A percentile compares a stretch with the other conserved stretches of the same genome.
Conservation (phyloP, 1,140 invertebrate species). For the Orussus abietinus region DNA sequence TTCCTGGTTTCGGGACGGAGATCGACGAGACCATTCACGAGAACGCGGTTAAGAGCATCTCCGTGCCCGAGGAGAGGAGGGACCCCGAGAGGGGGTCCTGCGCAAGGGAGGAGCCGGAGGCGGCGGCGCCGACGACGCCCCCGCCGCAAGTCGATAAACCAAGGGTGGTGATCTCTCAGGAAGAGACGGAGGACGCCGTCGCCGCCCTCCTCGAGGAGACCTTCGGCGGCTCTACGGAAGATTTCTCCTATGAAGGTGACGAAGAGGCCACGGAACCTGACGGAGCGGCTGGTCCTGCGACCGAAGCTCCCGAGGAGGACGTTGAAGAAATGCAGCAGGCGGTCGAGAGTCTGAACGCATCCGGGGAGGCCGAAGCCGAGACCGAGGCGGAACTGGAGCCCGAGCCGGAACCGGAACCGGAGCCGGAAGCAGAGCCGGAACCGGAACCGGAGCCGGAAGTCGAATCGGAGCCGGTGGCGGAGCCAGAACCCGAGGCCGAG, state of each 20-base stretch:
- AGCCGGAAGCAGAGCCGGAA: too few species aligned
- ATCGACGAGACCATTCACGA: slow-evolving; percentile 73
- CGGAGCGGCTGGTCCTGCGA: slow-evolving; percentile 38
- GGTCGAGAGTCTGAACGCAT: slow-evolving; percentile 69
- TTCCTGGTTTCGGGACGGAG: slow-evolving; percentile 66
- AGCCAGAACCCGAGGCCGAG: too few species aligned
- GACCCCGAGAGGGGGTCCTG: slow-evolving; percentile 38
- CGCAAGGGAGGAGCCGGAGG: slow-evolving; percentile 38
- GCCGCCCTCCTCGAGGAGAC: slow-evolving; percentile 81
- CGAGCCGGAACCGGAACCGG: too few species aligned
- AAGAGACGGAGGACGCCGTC: slow-evolving; percentile 89
- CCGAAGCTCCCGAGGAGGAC: slow-evolving; percentile 62
- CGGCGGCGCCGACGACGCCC: slow-evolving; percentile 29
- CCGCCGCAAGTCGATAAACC: slow-evolving; percentile 64
- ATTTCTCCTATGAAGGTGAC: slow-evolving; percentile 54
- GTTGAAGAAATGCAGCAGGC: slow-evolving; percentile 76
- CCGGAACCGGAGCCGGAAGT: too few species aligned
- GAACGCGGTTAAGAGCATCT: slow-evolving; percentile 73
- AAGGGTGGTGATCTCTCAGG: slow-evolving; percentile 80
- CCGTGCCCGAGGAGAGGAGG: slow-evolving; percentile 56
- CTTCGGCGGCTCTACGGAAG: slow-evolving; percentile 63
- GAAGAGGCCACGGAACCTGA: slow-evolving; percentile 45
- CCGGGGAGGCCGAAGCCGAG: slow-evolving; percentile 54
- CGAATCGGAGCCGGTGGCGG: too few species aligned
- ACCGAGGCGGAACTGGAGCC: too few species aligned